These are phyloP conservation scores for Drosophila ogumai DNA, from an alignment of 1,140 invertebrate genomes.

Conservation along the genomic window DNA sequence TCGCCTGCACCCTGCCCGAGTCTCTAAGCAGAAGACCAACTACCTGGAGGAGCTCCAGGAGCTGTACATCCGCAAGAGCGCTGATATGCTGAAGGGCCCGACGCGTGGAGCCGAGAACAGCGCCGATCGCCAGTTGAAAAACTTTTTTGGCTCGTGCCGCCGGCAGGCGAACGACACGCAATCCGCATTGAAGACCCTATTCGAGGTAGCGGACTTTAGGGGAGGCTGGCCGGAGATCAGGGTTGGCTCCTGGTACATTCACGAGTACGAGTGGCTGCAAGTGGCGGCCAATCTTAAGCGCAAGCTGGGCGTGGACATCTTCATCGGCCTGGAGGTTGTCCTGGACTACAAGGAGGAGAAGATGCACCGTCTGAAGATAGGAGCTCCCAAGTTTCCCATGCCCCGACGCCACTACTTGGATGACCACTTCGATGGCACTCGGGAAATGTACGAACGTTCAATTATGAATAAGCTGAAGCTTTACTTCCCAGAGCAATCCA, in stretches of 20 bases:
- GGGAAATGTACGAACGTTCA: constrained; percentile 45
- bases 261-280: constrained; percentile 78
- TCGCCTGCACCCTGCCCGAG: constrained; percentile 60
- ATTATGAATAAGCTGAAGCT: constrained; percentile 58
- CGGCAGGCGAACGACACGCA: constrained; percentile 83
- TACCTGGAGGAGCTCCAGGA: constrained; percentile 90
- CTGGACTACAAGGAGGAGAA: constrained; percentile 71
- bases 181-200: constrained; percentile 45
- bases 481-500: constrained; percentile 68
- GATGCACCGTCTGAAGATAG: constrained; percentile 72
- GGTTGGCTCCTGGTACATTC: constrained; percentile 67
- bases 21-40: constrained; percentile 88
- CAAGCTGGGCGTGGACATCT: constrained; percentile 68
- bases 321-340: constrained; percentile 72
- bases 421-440: constrained; percentile 21
- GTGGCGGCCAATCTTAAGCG: constrained; percentile 64
- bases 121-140: constrained; percentile 89
- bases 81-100: constrained; percentile 64
- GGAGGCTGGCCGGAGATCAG: constrained; percentile 76
- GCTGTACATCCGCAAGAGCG: constrained; percentile 71
- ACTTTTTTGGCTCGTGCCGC: constrained; percentile 93
- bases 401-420: constrained; percentile 60
- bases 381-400: constrained; percentile 66
- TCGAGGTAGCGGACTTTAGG: constrained; percentile 63
- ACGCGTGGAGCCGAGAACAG: constrained; percentile 52